Percentiles rank a stretch among this genome's conserved stretches.
Evolutionary conservation across 2,888 invertebrate species (phyloP).

Genomic region (Branchellion lobata): DNA sequence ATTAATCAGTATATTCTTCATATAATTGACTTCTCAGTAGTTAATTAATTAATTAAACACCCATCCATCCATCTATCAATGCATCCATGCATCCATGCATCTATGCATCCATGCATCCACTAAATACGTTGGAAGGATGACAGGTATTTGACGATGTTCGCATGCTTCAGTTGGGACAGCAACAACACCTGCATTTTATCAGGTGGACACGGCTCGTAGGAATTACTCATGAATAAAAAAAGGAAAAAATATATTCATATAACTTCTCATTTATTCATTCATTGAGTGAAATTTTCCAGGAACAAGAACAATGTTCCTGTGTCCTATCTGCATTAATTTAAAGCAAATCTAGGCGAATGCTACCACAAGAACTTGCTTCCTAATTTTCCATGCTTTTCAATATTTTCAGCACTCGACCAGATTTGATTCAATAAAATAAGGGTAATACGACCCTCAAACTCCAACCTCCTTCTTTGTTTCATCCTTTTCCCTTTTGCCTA

Average conservation of each 20-base stretch:
- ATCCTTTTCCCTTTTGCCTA: slow-evolving; percentile 15
- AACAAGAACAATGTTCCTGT: no score
- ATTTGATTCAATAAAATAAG: not conserved
- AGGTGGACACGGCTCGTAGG: not conserved
- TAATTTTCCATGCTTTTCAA: no score
- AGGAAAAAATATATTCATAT: no score
- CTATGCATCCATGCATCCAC: not conserved
- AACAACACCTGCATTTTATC: slow-evolving; percentile 57
- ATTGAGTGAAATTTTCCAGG: no score
- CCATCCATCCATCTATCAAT: no score
- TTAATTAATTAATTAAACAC: no score
- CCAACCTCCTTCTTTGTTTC: slow-evolving; percentile 34
- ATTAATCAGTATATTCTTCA: no score
- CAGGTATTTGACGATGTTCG: slow-evolving; percentile 63
- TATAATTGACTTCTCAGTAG: no score
- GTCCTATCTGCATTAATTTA: no score
- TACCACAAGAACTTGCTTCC: no score
- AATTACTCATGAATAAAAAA: not conserved
- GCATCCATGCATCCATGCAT: not conserved
- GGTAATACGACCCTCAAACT: not conserved
- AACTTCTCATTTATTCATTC: no score
- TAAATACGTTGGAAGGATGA: slow-evolving; percentile 63
- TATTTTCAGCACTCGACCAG: not conserved
- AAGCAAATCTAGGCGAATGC: no score
- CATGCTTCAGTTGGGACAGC: slow-evolving; percentile 63